These are phyloP conservation scores for Parnassius mnemosyne DNA, from an alignment of 2,888 invertebrate genomes.

Conservation along the genomic window DNA sequence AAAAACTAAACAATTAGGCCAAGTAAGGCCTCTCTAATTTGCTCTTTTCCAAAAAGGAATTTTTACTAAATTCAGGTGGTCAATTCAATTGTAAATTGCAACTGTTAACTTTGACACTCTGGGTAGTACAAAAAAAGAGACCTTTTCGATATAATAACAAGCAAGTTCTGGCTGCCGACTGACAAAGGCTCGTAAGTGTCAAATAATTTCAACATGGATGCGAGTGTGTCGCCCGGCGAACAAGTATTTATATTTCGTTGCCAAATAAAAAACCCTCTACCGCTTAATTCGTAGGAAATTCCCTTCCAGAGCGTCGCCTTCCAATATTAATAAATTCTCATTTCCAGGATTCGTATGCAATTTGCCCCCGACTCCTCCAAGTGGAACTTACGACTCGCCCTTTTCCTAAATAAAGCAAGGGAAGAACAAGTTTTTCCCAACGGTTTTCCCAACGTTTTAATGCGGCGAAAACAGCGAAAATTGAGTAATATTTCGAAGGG, in stretches of 20 bases:
- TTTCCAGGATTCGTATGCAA: conserved; percentile 73
- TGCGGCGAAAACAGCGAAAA: conserved; percentile 47
- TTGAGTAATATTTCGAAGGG: conserved; percentile 53
- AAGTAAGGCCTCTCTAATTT: no score
- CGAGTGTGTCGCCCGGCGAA: conserved; percentile 15
- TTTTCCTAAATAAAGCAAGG: conserved; percentile 65
- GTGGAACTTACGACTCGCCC: conserved; percentile 70
- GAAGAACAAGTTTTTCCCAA: conserved; percentile 42
- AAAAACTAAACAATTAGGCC: no score
- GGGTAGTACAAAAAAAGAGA: background rate
- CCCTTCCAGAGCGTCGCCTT: conserved; percentile 48
- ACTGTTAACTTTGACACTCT: no score
- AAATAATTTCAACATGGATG: conserved; percentile 11
- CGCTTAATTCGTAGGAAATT: conserved; percentile 61
- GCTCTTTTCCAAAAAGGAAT: no score
- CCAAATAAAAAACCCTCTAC: conserved; percentile 57
- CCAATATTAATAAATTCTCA: conserved; percentile 80
- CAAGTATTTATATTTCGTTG: conserved; percentile 34
- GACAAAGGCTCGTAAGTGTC: conserved; percentile 7
- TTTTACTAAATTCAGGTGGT: no score
- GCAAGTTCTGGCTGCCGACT: background rate
- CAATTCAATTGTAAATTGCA: no score
- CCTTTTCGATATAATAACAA: background rate
- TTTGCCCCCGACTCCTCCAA: conserved; percentile 66
- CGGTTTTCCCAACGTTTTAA: conserved; percentile 52